A percentile compares a stretch with the other conserved stretches of the same genome.
phyloP scores from a whole-genome alignment of 1,140 invertebrate species.

The Nasonia vitripennis region DNA sequence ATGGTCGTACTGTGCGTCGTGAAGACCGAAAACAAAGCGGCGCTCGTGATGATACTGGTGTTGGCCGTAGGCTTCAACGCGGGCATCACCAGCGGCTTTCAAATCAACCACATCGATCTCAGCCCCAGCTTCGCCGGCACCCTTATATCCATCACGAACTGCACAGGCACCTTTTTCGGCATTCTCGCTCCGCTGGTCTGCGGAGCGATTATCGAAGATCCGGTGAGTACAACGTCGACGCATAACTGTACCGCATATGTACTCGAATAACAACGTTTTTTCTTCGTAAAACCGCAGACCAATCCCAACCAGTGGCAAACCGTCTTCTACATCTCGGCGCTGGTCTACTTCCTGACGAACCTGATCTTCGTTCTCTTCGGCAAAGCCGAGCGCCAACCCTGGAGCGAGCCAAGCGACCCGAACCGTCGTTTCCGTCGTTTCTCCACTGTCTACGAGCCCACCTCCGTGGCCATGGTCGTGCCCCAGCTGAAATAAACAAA shows the following conservation, averaged over 20 bases:
- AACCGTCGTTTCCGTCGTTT: not conserved
- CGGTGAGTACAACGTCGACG: slow-evolving; percentile 56
- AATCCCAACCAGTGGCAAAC: slow-evolving; percentile 73
- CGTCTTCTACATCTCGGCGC: slow-evolving; percentile 77
- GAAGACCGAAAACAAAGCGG: slow-evolving; percentile 41
- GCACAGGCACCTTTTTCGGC: slow-evolving; percentile 78
- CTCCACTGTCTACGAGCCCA: not conserved
- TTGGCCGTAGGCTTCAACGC: slow-evolving; percentile 78
- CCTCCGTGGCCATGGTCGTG: not conserved
- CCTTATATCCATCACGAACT: slow-evolving; percentile 82
- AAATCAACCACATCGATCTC: slow-evolving; percentile 82
- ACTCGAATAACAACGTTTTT: no score
- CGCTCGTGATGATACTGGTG: slow-evolving; percentile 73
- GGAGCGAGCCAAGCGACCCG: slow-evolving; percentile 61
- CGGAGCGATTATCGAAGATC: slow-evolving; percentile 69
- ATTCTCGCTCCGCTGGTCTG: slow-evolving; percentile 78
- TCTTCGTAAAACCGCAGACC: not conserved
- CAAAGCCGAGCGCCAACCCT: slow-evolving; percentile 67
- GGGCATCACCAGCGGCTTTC: slow-evolving; percentile 74
- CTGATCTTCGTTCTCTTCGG: slow-evolving; percentile 74
- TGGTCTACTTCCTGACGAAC: slow-evolving; percentile 74
- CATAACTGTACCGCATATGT: no score
- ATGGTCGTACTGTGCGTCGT: slow-evolving; percentile 66
- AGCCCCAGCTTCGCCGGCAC: slow-evolving; percentile 80
- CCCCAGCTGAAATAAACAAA: not conserved